A percentile compares a stretch with the other conserved stretches of the same genome.
Evolutionary conservation across 2,113 vertebrate genomes (phyloP).

Genomic region (Panthera leo): DNA sequence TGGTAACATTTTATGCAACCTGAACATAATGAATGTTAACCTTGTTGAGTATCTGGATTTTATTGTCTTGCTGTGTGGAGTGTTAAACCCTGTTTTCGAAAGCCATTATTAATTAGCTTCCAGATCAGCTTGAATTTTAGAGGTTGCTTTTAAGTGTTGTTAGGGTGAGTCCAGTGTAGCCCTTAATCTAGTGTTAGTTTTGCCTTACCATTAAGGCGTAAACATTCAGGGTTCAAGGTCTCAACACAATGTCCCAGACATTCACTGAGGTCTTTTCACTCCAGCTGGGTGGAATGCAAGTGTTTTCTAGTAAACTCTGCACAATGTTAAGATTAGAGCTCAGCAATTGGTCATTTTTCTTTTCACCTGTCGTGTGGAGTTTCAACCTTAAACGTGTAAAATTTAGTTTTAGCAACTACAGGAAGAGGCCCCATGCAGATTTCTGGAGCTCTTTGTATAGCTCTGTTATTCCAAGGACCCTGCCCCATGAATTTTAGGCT

Average conservation of each 20-base stretch:
- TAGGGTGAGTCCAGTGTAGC: not conserved
- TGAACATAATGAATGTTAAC: not conserved
- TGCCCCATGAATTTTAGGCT: not conserved
- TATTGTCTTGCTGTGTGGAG: not conserved
- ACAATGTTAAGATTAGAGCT: not conserved
- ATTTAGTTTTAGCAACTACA: not conserved
- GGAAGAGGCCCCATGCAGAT: not conserved
- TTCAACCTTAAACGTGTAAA: not conserved
- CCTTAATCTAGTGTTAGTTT: not conserved
- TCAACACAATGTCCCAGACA: not conserved
- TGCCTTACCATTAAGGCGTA: not conserved
- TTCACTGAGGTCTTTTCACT: not conserved
- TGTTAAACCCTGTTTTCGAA: not conserved
- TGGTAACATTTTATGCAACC: not conserved
- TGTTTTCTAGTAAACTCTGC: not conserved
- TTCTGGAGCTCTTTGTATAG: not conserved
- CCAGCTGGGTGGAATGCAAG: not conserved
- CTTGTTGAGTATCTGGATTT: not conserved
- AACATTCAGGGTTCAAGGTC: not conserved
- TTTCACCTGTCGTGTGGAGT: not conserved
- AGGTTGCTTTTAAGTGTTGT: not conserved
- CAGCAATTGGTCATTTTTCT: not conserved
- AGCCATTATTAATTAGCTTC: not conserved
- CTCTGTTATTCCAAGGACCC: not conserved
- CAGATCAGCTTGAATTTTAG: not conserved